These are phyloP conservation scores for Phylloscopus whistleri DNA, from an alignment of 2,113 vertebrate species.

Conservation along the genomic window DNA sequence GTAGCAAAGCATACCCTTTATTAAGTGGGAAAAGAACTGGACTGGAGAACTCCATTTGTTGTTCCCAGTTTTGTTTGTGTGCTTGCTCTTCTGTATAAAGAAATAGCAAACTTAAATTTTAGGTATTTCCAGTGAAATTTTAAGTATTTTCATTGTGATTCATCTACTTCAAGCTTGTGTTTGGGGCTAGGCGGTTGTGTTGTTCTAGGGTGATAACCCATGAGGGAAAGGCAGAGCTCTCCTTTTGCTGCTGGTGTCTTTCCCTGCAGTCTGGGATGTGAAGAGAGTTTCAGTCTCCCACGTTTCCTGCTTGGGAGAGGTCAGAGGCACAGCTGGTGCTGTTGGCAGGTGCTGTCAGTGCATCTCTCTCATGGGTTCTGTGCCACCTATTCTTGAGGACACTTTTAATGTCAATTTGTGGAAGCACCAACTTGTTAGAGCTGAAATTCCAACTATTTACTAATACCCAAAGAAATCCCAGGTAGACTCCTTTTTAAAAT, in stretches of 20 bases:
- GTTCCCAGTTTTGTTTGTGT: not conserved
- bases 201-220: not conserved
- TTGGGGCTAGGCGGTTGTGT: not conserved
- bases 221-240: not conserved
- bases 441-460: not conserved
- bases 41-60: not conserved
- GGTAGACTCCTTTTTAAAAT: not conserved
- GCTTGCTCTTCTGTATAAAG: not conserved
- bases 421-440: not conserved
- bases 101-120: not conserved
- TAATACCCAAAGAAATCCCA: not conserved
- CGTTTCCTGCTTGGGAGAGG: not conserved
- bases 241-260: not conserved
- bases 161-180: not conserved
- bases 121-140: not conserved
- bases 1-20: slow-evolving; percentile 19
- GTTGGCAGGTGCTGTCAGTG: not conserved
- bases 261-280: not conserved
- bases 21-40: not conserved
- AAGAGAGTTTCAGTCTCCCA: not conserved
- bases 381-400: not conserved
- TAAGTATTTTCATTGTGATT: not conserved
- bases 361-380: rapidly evolving
- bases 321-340: not conserved
- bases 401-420: not conserved